A percentile compares a stretch with the other conserved stretches of the same genome.
phyloP scores from a whole-genome alignment of 2,797 vertebrate species.

The Dendrocincla fuliginosa region DNA sequence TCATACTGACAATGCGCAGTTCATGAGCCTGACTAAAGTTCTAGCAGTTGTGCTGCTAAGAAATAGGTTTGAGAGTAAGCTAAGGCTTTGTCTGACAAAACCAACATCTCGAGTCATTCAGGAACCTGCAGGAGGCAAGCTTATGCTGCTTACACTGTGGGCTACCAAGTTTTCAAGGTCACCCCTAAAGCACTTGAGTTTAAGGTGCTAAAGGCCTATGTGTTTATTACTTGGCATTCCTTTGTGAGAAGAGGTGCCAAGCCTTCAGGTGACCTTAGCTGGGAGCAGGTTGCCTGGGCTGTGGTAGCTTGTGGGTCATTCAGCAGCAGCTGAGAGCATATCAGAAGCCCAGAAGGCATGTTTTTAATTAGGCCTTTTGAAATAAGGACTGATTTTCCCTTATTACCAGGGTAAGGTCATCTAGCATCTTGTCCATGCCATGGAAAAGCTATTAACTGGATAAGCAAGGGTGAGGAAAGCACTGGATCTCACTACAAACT shows the following conservation, averaged over 20 bases:
- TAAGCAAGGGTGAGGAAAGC: not conserved
- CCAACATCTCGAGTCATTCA: not conserved
- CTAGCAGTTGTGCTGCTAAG: not conserved
- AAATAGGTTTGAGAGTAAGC: not conserved
- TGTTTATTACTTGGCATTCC: not conserved
- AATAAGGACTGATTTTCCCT: not conserved
- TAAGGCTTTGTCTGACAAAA: not conserved
- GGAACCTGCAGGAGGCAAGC: not conserved
- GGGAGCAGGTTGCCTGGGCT: not conserved
- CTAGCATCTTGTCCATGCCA: not conserved
- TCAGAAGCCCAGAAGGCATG: not conserved
- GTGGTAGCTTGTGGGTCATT: not conserved
- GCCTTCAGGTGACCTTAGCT: not conserved
- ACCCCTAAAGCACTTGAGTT: not conserved
- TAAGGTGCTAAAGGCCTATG: not conserved
- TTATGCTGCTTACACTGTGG: not conserved
- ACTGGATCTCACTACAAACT: not conserved
- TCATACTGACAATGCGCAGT: not conserved
- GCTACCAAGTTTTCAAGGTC: not conserved
- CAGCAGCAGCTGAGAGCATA: not conserved
- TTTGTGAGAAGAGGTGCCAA: not conserved
- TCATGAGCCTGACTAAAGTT: rapidly evolving
- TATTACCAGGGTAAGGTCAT: not conserved
- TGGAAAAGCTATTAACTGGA: not conserved
- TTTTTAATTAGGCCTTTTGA: not conserved